These are phyloP conservation scores for Myripristis murdjan DNA, from an alignment of 2,797 vertebrate species.

Conservation along the genomic window DNA sequence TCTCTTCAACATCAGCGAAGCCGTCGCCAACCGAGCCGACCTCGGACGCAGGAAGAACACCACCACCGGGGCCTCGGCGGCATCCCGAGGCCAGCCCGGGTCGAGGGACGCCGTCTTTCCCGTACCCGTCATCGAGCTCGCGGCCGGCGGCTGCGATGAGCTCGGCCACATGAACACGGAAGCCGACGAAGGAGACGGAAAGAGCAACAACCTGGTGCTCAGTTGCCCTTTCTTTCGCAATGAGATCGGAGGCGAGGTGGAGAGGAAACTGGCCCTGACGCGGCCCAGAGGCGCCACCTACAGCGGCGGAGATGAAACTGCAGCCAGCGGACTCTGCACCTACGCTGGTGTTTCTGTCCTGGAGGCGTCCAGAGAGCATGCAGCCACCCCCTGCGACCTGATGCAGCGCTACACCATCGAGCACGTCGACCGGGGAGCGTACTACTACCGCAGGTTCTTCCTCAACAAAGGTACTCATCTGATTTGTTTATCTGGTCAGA, in stretches of 20 bases:
- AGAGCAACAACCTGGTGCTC: constrained; percentile 87
- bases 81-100: constrained; percentile 82
- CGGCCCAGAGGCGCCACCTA: constrained; percentile 76
- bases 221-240: constrained; percentile 90
- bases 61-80: constrained; percentile 90
- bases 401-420: constrained; percentile 91
- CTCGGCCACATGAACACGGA: constrained; percentile 87
- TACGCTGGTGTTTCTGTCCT: constrained; percentile 91
- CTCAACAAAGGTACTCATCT: constrained; percentile 93
- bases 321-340: constrained; percentile 90
- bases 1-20: constrained; percentile 90
- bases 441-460: constrained; percentile 92
- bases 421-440: constrained; percentile 90
- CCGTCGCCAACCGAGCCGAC: constrained; percentile 85
- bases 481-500: no score
- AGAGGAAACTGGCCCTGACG: constrained; percentile 85
- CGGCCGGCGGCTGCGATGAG: constrained; percentile 89
- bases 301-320: constrained; percentile 79
- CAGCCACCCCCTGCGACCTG: constrained; percentile 87
- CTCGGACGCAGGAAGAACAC: constrained; percentile 88
- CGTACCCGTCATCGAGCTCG: constrained; percentile 81
- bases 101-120: constrained; percentile 38
- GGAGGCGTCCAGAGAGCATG: constrained; percentile 90
- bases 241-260: constrained; percentile 90
- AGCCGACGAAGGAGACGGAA: constrained; percentile 89